These are phyloP conservation scores for Mastomys coucha DNA, from an alignment of 2,113 vertebrate genomes.

Conservation along the genomic window DNA sequence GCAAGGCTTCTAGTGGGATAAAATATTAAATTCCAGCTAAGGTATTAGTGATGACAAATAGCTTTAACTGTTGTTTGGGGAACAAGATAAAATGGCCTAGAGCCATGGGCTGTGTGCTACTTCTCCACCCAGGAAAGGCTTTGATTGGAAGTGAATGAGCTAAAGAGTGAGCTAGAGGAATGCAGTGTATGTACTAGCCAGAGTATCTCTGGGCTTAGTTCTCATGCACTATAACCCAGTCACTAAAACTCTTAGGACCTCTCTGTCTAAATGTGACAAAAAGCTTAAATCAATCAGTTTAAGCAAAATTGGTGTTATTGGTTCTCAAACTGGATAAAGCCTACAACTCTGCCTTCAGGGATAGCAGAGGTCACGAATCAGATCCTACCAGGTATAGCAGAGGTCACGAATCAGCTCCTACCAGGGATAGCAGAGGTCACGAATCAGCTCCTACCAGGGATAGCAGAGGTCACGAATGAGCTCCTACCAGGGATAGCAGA, in stretches of 20 bases:
- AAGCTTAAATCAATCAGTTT: not conserved
- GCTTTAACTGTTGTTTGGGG: not conserved
- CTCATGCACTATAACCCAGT: not conserved
- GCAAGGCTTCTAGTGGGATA: conserved; percentile 3
- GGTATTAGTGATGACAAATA: not conserved
- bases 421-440: no score
- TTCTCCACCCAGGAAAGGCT: not conserved
- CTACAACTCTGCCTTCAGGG: not conserved
- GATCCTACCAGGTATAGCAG: no score
- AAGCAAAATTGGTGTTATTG: not conserved
- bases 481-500: no score
- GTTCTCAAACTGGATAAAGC: not conserved
- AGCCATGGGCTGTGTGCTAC: not conserved
- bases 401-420: no score
- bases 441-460: no score
- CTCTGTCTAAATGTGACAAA: not conserved
- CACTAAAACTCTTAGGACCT: not conserved
- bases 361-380: not conserved
- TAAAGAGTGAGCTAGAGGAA: not conserved
- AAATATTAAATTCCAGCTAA: not conserved
- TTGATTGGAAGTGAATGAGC: not conserved
- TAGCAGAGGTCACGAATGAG: no score
- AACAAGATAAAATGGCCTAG: not conserved
- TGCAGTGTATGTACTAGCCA: no score
- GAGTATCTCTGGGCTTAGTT: not conserved